Evolutionary conservation across 2,797 vertebrate species (phyloP).

Genomic region (Gymnodraco acuticeps): DNA sequence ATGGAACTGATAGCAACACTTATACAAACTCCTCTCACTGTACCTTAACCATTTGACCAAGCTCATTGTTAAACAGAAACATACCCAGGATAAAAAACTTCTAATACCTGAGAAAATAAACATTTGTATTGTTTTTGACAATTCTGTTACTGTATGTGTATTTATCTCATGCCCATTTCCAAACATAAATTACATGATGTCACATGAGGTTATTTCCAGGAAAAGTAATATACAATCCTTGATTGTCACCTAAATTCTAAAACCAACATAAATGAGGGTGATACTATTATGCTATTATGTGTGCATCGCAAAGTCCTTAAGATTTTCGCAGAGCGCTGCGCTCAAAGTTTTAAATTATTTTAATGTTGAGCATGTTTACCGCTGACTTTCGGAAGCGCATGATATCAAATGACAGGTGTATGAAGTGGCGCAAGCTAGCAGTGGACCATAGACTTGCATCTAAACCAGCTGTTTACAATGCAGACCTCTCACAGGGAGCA

Average conservation of each 20-base stretch:
- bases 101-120: background rate
- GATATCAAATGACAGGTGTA: too few species aligned
- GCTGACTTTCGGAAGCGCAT: too few species aligned
- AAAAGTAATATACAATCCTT: background rate
- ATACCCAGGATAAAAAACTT: background rate
- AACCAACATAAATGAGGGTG: background rate
- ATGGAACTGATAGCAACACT: background rate
- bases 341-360: too few species aligned
- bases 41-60: background rate
- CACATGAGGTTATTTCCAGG: background rate
- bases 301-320: too few species aligned
- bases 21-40: background rate
- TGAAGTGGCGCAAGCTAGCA: too few species aligned
- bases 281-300: too few species aligned
- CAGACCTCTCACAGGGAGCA: too few species aligned
- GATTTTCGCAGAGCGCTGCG: too few species aligned
- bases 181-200: conserved; percentile 1
- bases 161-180: background rate
- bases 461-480: too few species aligned
- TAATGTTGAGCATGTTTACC: too few species aligned
- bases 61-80: background rate
- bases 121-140: background rate
- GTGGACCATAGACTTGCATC: too few species aligned
- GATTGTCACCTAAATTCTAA: background rate
- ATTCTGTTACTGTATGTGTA: background rate